A percentile compares a stretch with the other conserved stretches of the same genome.
phyloP scores from a whole-genome alignment of 2,113 vertebrate genomes.

The Aldabrachelys gigantea region DNA sequence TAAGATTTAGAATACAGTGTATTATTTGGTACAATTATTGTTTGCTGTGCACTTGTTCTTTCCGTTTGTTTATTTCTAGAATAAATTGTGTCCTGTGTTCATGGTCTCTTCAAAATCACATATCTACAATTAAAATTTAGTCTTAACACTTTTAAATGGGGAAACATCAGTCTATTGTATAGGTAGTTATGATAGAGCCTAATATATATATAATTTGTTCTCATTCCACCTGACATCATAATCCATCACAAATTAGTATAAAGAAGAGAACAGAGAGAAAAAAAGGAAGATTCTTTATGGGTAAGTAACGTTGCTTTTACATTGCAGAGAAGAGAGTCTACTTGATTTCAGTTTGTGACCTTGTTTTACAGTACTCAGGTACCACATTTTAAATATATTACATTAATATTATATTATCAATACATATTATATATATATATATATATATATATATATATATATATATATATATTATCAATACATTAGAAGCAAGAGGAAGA shows the following conservation, averaged over 20 bases:
- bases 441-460: no score
- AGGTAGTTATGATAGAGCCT: neutral
- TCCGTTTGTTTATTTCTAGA: neutral
- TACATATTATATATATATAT: no score
- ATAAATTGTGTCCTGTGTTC: neutral
- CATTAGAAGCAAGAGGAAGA: no score
- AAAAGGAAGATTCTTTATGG: neutral
- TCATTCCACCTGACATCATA: neutral
- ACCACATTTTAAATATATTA: neutral
- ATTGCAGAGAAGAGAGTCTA: neutral
- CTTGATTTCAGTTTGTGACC: slow-evolving; percentile 37
- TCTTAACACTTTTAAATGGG: neutral
- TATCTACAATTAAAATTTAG: neutral
- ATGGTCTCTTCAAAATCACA: neutral
- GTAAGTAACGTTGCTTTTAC: neutral
- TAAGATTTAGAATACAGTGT: neutral
- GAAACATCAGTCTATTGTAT: neutral
- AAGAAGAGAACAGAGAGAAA: neutral
- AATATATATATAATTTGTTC: neutral
- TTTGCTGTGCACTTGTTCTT: neutral
- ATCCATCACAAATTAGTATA: neutral
- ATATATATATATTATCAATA: no score
- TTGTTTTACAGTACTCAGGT: slow-evolving; percentile 8
- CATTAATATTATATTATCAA: neutral
- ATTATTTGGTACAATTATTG: neutral